Evolutionary conservation across 2,888 invertebrate species (phyloP).

Genomic region (Mermis nigrescens): DNA sequence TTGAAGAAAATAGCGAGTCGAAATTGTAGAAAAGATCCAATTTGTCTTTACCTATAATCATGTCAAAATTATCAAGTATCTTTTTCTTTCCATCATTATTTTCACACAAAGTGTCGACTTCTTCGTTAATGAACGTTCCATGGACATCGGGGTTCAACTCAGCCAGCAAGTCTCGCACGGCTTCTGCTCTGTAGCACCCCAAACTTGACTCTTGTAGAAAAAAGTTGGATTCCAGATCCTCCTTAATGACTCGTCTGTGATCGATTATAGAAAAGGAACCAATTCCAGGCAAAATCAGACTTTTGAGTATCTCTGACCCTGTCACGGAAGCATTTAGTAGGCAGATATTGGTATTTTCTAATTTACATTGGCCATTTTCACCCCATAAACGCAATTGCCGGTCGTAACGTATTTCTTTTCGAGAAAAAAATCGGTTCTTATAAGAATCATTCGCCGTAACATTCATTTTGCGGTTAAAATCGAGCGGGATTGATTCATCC

Average conservation of each 20-base stretch:
- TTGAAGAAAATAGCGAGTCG: too few relatives aligned
- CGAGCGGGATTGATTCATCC: too few relatives aligned
- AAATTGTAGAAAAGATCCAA: constrained; percentile 2
- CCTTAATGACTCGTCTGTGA: constrained; percentile 49
- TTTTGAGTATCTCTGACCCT: constrained; percentile 84
- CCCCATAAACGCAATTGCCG: constrained; percentile 79
- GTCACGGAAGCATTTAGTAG: constrained; percentile 76
- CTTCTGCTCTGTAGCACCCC: constrained; percentile 40
- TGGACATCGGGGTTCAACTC: constrained; percentile 81
- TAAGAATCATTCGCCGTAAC: too few relatives aligned
- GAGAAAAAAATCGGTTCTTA: too few relatives aligned
- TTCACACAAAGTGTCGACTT: constrained; percentile 7
- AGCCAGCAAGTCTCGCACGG: constrained; percentile 31
- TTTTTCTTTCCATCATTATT: not conserved
- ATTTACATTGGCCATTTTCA: constrained; percentile 75
- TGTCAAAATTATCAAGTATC: not conserved
- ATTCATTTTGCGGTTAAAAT: too few relatives aligned
- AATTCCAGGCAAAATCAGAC: constrained; percentile 69
- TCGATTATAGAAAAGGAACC: constrained; percentile 35
- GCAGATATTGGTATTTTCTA: constrained; percentile 76
- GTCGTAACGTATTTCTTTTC: constrained; percentile 43
- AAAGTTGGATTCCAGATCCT: constrained; percentile 85
- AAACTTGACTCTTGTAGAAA: constrained; percentile 63
- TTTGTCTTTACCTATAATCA: not conserved
- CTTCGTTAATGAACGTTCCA: constrained; percentile 74